Percentiles rank a stretch among this genome's conserved stretches.
Conservation (phyloP, 2,797 vertebrate species). For the Alauda arvensis region DNA sequence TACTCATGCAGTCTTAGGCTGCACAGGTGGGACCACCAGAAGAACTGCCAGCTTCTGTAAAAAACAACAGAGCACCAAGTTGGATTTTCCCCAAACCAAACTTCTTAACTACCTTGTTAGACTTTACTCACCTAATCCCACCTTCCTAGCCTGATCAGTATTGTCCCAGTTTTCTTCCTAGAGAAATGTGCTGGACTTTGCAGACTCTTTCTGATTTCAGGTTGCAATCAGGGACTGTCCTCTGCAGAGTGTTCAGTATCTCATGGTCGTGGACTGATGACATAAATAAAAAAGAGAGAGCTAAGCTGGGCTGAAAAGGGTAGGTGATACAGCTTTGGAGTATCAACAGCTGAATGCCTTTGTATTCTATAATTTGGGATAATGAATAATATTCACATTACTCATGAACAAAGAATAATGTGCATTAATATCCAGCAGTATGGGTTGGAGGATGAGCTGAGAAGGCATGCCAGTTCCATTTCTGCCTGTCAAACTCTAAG, state of each 20-base stretch:
- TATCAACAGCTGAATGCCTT: neutral
- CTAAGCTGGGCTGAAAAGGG: neutral
- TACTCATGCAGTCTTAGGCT: neutral
- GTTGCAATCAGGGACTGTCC: neutral
- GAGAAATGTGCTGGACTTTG: neutral
- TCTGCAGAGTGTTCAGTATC: neutral
- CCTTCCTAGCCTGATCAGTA: neutral
- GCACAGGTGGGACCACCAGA: neutral
- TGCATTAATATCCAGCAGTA: neutral
- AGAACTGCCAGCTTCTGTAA: neutral
- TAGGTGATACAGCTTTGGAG: neutral
- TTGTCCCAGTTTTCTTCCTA: neutral
- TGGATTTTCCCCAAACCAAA: neutral
- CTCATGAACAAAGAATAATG: neutral
- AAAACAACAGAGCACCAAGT: neutral
- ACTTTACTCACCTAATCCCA: neutral
- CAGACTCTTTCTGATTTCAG: neutral
- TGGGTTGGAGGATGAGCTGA: neutral
- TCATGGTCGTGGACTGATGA: neutral
- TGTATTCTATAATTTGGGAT: neutral
- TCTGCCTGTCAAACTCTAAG: neutral
- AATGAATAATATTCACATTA: neutral
- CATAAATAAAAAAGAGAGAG: neutral
- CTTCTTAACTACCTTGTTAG: neutral
- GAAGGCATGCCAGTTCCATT: neutral